These are phyloP conservation scores for Asteroscopus sphinx DNA, from an alignment of 2,888 invertebrate species.

Conservation along the genomic window DNA sequence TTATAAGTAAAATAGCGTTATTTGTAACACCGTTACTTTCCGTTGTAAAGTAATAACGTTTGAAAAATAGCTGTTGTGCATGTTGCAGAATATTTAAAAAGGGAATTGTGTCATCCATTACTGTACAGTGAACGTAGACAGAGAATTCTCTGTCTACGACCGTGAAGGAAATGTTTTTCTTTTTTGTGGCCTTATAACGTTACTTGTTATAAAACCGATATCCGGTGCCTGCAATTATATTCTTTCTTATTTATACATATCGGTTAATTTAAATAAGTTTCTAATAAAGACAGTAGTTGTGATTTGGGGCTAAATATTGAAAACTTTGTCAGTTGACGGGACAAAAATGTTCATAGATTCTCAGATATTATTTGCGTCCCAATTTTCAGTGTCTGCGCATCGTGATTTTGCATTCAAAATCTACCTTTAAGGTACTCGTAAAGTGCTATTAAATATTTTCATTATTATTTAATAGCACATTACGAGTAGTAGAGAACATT, in stretches of 20 bases:
- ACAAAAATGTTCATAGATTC: slow-evolving; percentile 9
- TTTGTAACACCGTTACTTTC: slow-evolving; percentile 37
- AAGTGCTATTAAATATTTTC: slow-evolving; percentile 40
- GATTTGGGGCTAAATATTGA: slow-evolving; percentile 23
- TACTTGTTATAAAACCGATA: slow-evolving; percentile 54
- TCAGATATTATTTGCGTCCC: slow-evolving; percentile 29
- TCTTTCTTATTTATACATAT: slow-evolving; percentile 45
- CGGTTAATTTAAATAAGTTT: slow-evolving; percentile 53
- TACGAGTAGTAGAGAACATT: too few species aligned
- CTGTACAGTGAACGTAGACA: too few species aligned
- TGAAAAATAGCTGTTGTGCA: slow-evolving; percentile 43
- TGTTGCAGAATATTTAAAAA: slow-evolving; percentile 39
- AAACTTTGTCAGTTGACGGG: slow-evolving; percentile 23
- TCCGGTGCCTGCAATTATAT: slow-evolving; percentile 52
- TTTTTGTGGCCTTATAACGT: slow-evolving; percentile 68
- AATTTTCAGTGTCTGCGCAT: slow-evolving; percentile 39
- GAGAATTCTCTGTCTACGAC: too few species aligned
- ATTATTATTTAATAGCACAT: too few species aligned
- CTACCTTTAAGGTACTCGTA: background rate
- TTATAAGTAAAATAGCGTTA: slow-evolving; percentile 44
- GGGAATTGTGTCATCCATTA: slow-evolving; percentile 41
- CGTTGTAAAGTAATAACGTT: slow-evolving; percentile 26
- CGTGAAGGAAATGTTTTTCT: slow-evolving; percentile 53
- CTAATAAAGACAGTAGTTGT: slow-evolving; percentile 56
- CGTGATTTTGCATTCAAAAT: slow-evolving; percentile 50